Conservation (phyloP, 64 coral and sea anemone genomes). For the Acropora yongei region DNA sequence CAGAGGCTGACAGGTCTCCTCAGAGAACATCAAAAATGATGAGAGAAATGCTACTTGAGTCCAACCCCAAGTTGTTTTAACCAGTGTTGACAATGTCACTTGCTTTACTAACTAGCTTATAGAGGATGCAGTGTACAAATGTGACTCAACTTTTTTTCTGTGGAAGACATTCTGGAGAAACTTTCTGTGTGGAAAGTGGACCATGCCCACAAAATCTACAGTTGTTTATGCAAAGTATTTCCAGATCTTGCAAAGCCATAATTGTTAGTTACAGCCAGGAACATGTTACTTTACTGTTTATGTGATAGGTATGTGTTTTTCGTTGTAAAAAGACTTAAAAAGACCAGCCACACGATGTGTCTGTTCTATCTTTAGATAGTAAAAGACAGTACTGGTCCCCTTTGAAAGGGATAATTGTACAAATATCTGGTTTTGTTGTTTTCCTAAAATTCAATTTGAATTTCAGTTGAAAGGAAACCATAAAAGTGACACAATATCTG, state of each 20-base stretch:
- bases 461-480: background rate
- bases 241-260: background rate
- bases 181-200: slow-evolving; percentile 33
- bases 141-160: slow-evolving; percentile 39
- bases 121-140: slow-evolving; percentile 17
- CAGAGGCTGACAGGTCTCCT: slow-evolving; percentile 15
- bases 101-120: slow-evolving; percentile 25
- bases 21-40: background rate
- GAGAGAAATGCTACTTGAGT: background rate
- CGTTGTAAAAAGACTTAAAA: background rate
- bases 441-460: background rate
- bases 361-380: background rate
- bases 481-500: background rate
- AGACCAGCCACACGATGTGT: background rate
- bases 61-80: background rate
- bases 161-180: slow-evolving; percentile 39
- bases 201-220: slow-evolving; percentile 33
- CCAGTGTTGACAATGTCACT: slow-evolving; percentile 16
- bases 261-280: background rate
- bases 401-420: background rate
- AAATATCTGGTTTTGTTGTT: background rate
- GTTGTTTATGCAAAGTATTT: slow-evolving; percentile 33
- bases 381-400: background rate
- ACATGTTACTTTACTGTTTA: background rate
- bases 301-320: background rate